Evolutionary conservation across 2,888 invertebrate genomes (phyloP).

Genomic region (Ornithoptera priamus): DNA sequence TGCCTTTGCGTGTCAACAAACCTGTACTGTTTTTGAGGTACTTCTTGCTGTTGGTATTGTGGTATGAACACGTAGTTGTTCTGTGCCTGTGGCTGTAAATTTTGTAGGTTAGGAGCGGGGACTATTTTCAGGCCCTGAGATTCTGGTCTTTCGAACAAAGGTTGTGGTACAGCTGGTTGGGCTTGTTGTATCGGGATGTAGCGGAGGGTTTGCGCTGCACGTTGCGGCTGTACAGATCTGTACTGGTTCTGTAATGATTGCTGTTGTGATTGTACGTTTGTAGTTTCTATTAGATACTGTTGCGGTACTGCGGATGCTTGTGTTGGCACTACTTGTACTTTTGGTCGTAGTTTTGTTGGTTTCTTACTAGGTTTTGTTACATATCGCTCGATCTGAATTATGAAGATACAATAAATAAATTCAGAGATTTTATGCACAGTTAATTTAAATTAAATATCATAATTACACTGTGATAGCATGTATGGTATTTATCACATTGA

Average conservation of each 20-base stretch:
- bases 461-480: too few species aligned
- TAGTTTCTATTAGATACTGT: conserved; percentile 75
- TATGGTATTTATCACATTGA: too few species aligned
- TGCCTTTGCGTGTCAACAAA: conserved; percentile 59
- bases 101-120: conserved; percentile 67
- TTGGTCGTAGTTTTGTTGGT: conserved; percentile 63
- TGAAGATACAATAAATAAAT: not conserved
- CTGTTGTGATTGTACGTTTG: conserved; percentile 64
- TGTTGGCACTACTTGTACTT: conserved; percentile 52
- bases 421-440: not conserved
- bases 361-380: conserved; percentile 69
- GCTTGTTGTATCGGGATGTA: conserved; percentile 55
- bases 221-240: conserved; percentile 53
- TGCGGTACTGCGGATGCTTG: conserved; percentile 65
- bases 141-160: conserved; percentile 65
- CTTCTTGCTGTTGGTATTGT: conserved; percentile 66
- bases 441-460: too few species aligned
- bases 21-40: conserved; percentile 66
- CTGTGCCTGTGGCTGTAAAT: conserved; percentile 44
- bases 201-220: conserved; percentile 56
- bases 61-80: conserved; percentile 56
- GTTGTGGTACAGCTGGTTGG: conserved; percentile 49
- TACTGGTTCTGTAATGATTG: conserved; percentile 48
- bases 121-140: conserved; percentile 71
- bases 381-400: conserved; percentile 68